Evolutionary conservation across 37 sponge, comb jelly and placozoan species (phyloP).

Genomic region (Agelas oroides): DNA sequence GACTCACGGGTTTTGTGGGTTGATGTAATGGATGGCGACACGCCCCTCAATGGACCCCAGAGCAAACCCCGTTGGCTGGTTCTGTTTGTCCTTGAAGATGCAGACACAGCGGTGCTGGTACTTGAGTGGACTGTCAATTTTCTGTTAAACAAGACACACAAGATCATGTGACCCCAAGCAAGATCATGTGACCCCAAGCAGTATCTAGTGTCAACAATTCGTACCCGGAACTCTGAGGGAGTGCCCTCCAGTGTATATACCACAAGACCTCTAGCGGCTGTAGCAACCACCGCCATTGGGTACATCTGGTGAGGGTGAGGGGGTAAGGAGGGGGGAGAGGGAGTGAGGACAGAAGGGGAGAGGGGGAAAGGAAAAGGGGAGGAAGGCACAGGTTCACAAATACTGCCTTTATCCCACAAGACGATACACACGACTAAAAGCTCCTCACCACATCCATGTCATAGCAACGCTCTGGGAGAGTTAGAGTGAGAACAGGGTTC

Average conservation of each 20-base stretch:
- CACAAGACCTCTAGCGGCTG: conserved; percentile 75
- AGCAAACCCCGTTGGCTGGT: conserved; percentile 93
- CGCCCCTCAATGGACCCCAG: conserved; percentile 96
- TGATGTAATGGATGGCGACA: conserved; percentile 91
- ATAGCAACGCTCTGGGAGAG: conserved; percentile 92
- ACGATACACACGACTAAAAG: too few species aligned
- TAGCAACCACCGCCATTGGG: conserved; percentile 88
- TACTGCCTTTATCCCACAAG: too few species aligned
- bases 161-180: too few species aligned
- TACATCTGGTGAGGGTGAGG: conserved; percentile 61
- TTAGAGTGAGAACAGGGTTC: conserved; percentile 73
- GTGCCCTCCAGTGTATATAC: conserved; percentile 76
- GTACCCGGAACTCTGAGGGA: conserved; percentile 81
- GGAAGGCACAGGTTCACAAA: not conserved
- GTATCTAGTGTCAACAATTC: not conserved
- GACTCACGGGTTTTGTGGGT: conserved; percentile 87
- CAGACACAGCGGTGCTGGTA: conserved; percentile 92
- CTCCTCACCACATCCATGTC: conserved; percentile 91
- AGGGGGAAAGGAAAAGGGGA: not conserved
- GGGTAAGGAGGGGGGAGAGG: too few species aligned
- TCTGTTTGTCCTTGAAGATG: conserved; percentile 93
- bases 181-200: too few species aligned
- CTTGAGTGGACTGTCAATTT: conserved; percentile 89
- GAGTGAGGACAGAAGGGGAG: too few species aligned
- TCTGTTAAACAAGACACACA: conserved; percentile 32